phyloP scores from a whole-genome alignment of 2,888 invertebrate genomes.

The Gryllus longicercus region DNA sequence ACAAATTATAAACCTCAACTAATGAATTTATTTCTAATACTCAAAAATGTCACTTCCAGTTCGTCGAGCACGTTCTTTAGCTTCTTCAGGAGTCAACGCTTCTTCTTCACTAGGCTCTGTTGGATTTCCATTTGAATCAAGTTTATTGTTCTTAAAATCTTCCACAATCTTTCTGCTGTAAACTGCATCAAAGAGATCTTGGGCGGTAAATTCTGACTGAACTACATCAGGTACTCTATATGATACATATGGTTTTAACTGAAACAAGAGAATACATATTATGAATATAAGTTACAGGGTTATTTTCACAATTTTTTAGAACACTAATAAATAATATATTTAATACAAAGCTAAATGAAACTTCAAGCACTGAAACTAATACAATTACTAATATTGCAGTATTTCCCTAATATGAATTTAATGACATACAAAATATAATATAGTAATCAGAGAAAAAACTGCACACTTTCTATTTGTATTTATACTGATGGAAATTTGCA shows the following conservation, averaged over 20 bases:
- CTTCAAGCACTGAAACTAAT: too few species aligned
- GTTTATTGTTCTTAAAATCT: slow-evolving; percentile 68
- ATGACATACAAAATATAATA: too few species aligned
- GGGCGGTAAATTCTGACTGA: slow-evolving; percentile 77
- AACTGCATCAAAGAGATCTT: slow-evolving; percentile 76
- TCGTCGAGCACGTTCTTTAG: slow-evolving; percentile 63
- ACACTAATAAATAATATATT: too few species aligned
- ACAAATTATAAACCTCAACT: neutral
- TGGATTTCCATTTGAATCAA: slow-evolving; percentile 66
- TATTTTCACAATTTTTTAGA: too few species aligned
- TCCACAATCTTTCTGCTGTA: slow-evolving; percentile 75
- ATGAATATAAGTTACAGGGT: neutral
- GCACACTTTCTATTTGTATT: too few species aligned
- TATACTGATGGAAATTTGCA: too few species aligned
- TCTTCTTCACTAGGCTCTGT: slow-evolving; percentile 71
- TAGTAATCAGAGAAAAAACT: too few species aligned
- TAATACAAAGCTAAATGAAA: too few species aligned
- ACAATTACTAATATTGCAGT: too few species aligned
- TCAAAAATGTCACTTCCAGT: slow-evolving; percentile 80
- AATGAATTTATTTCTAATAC: neutral
- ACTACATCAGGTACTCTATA: slow-evolving; percentile 73
- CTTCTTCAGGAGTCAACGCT: slow-evolving; percentile 67
- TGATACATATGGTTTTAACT: slow-evolving; percentile 91
- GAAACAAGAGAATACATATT: slow-evolving; percentile 42
- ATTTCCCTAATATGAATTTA: too few species aligned